These are phyloP conservation scores for Diplazon laetatorius DNA, from an alignment of 2,888 invertebrate species.

Conservation along the genomic window DNA sequence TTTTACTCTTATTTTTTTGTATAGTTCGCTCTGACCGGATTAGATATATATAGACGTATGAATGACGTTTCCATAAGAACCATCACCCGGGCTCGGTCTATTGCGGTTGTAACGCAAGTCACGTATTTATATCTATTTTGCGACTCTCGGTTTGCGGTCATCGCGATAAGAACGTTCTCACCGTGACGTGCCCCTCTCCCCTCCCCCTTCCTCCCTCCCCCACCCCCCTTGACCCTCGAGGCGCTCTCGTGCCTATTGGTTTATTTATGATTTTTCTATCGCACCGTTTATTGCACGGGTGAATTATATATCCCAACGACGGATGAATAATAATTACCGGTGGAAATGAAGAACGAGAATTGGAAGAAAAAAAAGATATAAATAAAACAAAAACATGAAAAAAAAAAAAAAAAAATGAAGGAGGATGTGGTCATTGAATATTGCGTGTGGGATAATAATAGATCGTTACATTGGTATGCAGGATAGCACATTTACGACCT, in stretches of 20 bases:
- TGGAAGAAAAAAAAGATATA: not conserved
- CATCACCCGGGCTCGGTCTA: conserved; percentile 20
- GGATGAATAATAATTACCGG: conserved; percentile 43
- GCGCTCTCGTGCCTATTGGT: conserved; percentile 40
- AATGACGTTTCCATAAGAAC: conserved; percentile 4
- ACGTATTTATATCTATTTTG: conserved; percentile 65
- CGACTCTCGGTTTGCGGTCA: conserved; percentile 58
- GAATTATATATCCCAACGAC: conserved; percentile 48
- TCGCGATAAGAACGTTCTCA: conserved; percentile 56
- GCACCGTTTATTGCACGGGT: conserved; percentile 58
- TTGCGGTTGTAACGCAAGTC: conserved; percentile 61
- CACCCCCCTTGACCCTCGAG: too few relatives aligned
- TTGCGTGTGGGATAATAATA: conserved; percentile 16
- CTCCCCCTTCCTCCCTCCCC: too few relatives aligned
- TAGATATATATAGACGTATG: conserved; percentile 13
- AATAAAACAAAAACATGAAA: not conserved
- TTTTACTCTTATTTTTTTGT: not conserved
- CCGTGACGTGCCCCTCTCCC: too few relatives aligned
- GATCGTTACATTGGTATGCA: conserved; percentile 12
- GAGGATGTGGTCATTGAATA: conserved; percentile 5
- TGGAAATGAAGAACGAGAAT: not conserved
- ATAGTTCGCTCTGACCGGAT: not conserved
- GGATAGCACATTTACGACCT: not conserved
- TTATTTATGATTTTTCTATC: conserved; percentile 63
- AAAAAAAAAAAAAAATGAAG: conserved; percentile 1